phyloP scores from a whole-genome alignment of 92 coral and sea anemone species.

The Heliopora coerulea region DNA sequence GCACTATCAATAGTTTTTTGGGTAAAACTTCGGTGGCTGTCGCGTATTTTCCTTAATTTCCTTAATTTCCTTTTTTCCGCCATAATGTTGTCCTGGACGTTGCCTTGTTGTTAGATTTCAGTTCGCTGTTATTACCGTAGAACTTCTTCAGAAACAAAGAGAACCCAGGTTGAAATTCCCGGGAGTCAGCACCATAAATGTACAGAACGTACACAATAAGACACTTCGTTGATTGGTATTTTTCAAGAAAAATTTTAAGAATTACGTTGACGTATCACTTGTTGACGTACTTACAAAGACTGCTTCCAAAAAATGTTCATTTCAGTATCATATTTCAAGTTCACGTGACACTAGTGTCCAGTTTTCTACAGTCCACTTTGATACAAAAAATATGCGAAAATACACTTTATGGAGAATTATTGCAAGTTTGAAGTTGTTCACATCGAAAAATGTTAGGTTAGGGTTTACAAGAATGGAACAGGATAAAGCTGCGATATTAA shows the following conservation, averaged over 20 bases:
- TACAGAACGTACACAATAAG: background rate
- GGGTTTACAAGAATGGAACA: too few relatives aligned
- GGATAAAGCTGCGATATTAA: too few relatives aligned
- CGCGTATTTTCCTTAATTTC: conserved; percentile 12
- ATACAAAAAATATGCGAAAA: too few relatives aligned
- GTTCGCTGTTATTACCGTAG: background rate
- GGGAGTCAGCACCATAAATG: conserved; percentile 9
- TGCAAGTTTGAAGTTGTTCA: too few relatives aligned
- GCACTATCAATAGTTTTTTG: conserved; percentile 25
- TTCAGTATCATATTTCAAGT: too few relatives aligned
- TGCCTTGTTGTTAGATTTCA: background rate
- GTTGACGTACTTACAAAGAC: too few relatives aligned
- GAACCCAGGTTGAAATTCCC: background rate
- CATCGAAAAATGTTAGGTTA: too few relatives aligned
- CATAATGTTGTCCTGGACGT: background rate
- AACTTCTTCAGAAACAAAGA: background rate
- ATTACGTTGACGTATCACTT: background rate
- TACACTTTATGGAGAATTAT: too few relatives aligned
- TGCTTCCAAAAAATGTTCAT: too few relatives aligned
- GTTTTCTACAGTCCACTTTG: too few relatives aligned
- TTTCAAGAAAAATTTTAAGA: background rate
- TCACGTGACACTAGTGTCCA: too few relatives aligned
- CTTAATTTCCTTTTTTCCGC: conserved; percentile 8
- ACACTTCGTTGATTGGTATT: background rate
- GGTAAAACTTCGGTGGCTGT: conserved; percentile 23